These are phyloP conservation scores for Fopius arisanus DNA, from an alignment of 1,140 invertebrate genomes.

Conservation along the genomic window DNA sequence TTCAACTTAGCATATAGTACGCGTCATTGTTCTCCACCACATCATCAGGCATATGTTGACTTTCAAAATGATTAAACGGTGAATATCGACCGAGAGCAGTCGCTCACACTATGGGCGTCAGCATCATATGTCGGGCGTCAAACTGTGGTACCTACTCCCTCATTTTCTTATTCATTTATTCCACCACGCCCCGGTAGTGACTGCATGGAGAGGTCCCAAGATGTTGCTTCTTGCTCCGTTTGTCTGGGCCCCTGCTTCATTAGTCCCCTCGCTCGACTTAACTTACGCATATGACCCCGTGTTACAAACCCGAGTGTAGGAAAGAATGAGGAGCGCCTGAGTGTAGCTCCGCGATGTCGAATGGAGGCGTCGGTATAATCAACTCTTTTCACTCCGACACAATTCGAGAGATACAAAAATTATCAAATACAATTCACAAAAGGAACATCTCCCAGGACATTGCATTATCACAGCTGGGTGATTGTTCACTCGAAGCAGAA, in stretches of 20 bases:
- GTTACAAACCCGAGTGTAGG: not conserved
- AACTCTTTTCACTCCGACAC: too few species aligned
- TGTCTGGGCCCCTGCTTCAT: not conserved
- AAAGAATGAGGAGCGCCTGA: conserved; percentile 8
- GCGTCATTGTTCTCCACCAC: too few species aligned
- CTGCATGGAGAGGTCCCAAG: not conserved
- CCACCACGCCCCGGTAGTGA: conserved; percentile 51
- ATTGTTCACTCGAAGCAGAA: not conserved
- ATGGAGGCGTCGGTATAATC: conserved; percentile 1
- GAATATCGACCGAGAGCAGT: conserved; percentile 7
- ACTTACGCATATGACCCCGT: conserved; percentile 1
- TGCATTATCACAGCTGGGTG: conserved; percentile 2
- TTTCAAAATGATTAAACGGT: conserved; percentile 3
- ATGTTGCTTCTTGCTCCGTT: conserved; percentile 7
- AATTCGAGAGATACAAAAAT: not conserved
- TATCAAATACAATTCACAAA: not conserved
- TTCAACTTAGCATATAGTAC: too few species aligned
- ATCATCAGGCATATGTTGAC: not conserved
- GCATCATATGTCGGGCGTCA: conserved; percentile 20
- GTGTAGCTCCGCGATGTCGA: not conserved
- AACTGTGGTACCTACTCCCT: conserved; percentile 29
- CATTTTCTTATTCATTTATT: conserved; percentile 55
- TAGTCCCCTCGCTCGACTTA: not conserved
- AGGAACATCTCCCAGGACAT: not conserved
- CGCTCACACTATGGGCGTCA: conserved; percentile 11